A percentile compares a stretch with the other conserved stretches of the same genome.
These are phyloP conservation scores for Anhinga anhinga DNA, from an alignment of 2,113 vertebrate species.

Conservation along the genomic window DNA sequence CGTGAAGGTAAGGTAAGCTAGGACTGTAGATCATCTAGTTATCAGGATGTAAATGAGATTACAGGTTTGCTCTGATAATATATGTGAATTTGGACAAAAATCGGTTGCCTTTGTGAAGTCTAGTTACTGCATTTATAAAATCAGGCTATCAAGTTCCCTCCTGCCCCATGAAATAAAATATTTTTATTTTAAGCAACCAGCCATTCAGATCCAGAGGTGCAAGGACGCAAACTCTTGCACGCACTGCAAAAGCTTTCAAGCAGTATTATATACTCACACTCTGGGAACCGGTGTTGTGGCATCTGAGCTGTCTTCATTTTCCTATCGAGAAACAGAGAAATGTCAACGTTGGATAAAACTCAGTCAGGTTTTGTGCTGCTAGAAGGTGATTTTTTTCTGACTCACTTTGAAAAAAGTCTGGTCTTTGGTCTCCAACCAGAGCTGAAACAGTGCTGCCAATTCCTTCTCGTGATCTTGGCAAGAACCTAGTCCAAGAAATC, in stretches of 20 bases:
- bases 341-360: neutral
- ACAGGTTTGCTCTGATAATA: neutral
- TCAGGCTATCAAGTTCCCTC: neutral
- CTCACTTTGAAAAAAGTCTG: slow-evolving; percentile 90
- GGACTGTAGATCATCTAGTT: neutral
- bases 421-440: slow-evolving; percentile 97
- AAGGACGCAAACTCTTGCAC: neutral
- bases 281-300: slow-evolving; percentile 84
- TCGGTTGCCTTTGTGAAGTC: neutral
- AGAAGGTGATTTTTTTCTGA: neutral
- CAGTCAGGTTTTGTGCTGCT: neutral
- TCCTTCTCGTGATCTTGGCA: slow-evolving; percentile 91
- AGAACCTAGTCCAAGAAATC: slow-evolving; percentile 71
- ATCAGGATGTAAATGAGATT: neutral
- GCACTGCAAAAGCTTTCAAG: neutral
- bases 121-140: neutral
- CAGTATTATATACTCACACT: slow-evolving; percentile 80
- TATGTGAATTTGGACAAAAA: neutral
- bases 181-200: neutral
- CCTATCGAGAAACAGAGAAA: slow-evolving; percentile 69
- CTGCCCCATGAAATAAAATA: neutral
- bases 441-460: slow-evolving; percentile 88
- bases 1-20: neutral
- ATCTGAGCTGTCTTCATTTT: slow-evolving; percentile 89
- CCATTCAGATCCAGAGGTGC: neutral